Conservation (phyloP, 2,113 vertebrate species). For the Oriolus oriolus region DNA sequence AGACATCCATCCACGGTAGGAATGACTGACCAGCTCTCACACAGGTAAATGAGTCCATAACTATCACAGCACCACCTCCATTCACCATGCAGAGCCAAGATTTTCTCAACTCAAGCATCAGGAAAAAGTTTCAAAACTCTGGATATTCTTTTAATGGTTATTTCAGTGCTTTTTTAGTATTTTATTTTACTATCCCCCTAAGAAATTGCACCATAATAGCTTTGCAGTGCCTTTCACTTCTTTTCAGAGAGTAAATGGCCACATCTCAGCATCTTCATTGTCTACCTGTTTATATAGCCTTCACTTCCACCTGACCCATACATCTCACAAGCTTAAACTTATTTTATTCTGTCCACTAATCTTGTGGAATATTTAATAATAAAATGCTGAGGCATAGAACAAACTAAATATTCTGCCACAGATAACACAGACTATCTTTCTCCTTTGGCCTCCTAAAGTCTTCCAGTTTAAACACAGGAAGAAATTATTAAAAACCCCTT, state of each 20-base stretch:
- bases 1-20: rapidly evolving
- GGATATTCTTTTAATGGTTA: neutral
- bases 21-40: neutral
- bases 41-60: neutral
- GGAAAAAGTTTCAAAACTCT: neutral
- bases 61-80: neutral
- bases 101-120: neutral
- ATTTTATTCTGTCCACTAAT: neutral
- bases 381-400: neutral
- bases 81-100: neutral
- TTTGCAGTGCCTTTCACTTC: neutral
- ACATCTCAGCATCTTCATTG: neutral
- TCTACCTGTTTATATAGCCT: neutral
- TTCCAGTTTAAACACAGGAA: neutral
- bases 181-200: neutral
- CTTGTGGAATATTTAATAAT: neutral
- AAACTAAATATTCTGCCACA: neutral
- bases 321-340: neutral
- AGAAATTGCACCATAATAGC: neutral
- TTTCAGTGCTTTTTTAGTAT: neutral
- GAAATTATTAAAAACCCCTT: neutral
- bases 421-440: neutral
- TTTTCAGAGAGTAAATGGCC: neutral
- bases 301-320: neutral
- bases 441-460: neutral